These are phyloP conservation scores for Melangyna quadrimaculata DNA, from an alignment of 2,888 invertebrate species.

Conservation along the genomic window DNA sequence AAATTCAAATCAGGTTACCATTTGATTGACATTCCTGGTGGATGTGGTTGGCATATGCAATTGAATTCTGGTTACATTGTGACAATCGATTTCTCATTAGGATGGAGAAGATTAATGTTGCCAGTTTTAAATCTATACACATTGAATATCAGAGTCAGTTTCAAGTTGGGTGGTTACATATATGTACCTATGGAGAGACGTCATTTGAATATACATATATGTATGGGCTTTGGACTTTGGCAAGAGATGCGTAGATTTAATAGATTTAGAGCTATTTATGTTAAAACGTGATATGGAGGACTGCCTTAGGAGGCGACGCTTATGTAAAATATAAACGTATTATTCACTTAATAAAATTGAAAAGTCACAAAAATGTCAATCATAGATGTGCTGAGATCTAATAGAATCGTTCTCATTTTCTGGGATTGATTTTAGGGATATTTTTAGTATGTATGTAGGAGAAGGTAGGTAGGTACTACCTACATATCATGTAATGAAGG, in stretches of 20 bases:
- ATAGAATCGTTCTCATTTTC: conserved; percentile 14
- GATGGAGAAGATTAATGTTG: conserved; percentile 69
- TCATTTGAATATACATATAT: neutral
- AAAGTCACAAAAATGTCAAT: conserved; percentile 31
- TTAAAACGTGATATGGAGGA: conserved; percentile 34
- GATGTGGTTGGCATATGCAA: conserved; percentile 72
- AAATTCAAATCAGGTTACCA: conserved; percentile 70
- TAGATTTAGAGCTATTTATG: conserved; percentile 24
- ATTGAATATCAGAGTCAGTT: neutral
- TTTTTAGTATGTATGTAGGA: neutral
- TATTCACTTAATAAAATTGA: conserved; percentile 39
- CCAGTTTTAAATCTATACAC: conserved; percentile 16
- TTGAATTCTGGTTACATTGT: conserved; percentile 72
- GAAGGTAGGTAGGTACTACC: too few species aligned
- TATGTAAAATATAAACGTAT: conserved; percentile 21
- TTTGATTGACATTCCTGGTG: conserved; percentile 70
- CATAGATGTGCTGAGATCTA: neutral
- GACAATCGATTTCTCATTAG: conserved; percentile 72
- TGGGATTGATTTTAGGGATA: neutral
- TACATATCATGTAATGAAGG: too few species aligned
- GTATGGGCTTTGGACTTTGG: conserved; percentile 25
- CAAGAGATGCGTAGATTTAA: conserved; percentile 52
- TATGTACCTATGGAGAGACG: neutral
- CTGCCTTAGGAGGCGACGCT: neutral
- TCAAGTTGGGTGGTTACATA: neutral